Evolutionary conservation across 1,140 invertebrate species (phyloP).

Genomic region (Bombus pyrosoma): DNA sequence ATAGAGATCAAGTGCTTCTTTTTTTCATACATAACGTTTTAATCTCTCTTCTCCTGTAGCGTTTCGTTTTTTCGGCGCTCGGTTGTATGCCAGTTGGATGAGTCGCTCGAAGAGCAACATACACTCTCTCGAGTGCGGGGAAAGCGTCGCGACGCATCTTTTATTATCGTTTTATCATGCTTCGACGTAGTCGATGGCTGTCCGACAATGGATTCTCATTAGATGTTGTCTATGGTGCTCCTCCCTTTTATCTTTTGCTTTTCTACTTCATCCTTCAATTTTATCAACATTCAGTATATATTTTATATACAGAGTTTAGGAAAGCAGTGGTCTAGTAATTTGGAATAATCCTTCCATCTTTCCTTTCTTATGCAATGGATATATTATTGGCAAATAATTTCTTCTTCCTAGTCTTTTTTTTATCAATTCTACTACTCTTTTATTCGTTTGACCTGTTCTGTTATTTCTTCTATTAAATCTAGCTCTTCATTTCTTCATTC

Average conservation of each 20-base stretch:
- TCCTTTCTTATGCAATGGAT: neutral
- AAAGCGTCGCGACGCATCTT: slow-evolving; percentile 69
- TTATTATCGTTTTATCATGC: slow-evolving; percentile 38
- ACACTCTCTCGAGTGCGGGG: slow-evolving; percentile 64
- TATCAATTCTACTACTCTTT: too few relatives aligned
- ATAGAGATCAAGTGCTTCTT: slow-evolving; percentile 67
- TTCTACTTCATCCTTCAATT: neutral
- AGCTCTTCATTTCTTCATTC: neutral
- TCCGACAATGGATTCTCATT: slow-evolving; percentile 45
- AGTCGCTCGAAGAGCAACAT: slow-evolving; percentile 49
- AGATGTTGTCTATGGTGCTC: neutral
- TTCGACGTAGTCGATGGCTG: slow-evolving; percentile 44
- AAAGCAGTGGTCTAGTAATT: neutral
- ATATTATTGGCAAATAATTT: neutral
- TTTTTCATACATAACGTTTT: slow-evolving; percentile 33
- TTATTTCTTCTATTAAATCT: too few relatives aligned
- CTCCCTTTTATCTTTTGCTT: neutral
- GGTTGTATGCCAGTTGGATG: slow-evolving; percentile 22
- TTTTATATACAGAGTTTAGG: neutral
- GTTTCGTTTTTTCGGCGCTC: slow-evolving; percentile 26
- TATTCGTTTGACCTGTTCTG: too few relatives aligned
- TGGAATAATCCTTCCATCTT: neutral
- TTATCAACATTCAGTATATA: neutral
- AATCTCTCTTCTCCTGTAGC: slow-evolving; percentile 6
- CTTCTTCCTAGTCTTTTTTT: too few relatives aligned